phyloP scores from a whole-genome alignment of 2,113 vertebrate genomes.

The Neopipo cinnamomea region DNA sequence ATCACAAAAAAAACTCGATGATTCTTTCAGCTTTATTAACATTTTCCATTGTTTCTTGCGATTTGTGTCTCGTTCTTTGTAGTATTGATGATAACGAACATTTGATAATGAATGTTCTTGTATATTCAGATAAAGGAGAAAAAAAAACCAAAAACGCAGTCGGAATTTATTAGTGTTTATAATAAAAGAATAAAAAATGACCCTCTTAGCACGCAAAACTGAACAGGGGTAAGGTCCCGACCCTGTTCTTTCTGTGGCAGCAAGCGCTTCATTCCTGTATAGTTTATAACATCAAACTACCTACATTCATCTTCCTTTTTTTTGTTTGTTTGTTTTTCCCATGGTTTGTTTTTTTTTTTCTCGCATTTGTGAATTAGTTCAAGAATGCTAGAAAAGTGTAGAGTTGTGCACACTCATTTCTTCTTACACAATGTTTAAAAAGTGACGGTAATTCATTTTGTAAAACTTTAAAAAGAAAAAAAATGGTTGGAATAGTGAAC shows the following conservation, averaged over 20 bases:
- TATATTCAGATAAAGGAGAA: slow-evolving; percentile 84
- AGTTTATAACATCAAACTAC: slow-evolving; percentile 78
- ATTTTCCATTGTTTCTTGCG: slow-evolving; percentile 84
- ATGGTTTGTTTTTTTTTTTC: slow-evolving; percentile 20
- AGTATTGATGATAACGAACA: slow-evolving; percentile 80
- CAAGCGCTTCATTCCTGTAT: slow-evolving; percentile 74
- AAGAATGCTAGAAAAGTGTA: slow-evolving; percentile 91
- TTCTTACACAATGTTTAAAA: slow-evolving; percentile 78
- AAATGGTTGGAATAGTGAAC: slow-evolving; percentile 80
- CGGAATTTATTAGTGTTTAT: slow-evolving; percentile 87
- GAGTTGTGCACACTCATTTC: slow-evolving; percentile 88
- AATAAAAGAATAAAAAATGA: slow-evolving; percentile 76
- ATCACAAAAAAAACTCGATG: slow-evolving; percentile 53
- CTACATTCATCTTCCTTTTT: slow-evolving; percentile 70
- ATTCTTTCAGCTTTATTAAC: slow-evolving; percentile 89
- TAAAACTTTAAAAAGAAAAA: slow-evolving; percentile 76
- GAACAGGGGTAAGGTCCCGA: slow-evolving; percentile 45
- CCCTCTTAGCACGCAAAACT: slow-evolving; percentile 85
- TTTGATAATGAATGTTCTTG: slow-evolving; percentile 87
- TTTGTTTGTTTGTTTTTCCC: slow-evolving; percentile 19
- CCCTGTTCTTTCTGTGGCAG: slow-evolving; percentile 75
- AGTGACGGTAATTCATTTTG: slow-evolving; percentile 83
- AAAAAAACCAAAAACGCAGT: slow-evolving; percentile 88
- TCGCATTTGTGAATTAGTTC: slow-evolving; percentile 90
- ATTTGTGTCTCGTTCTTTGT: slow-evolving; percentile 86